A percentile compares a stretch with the other conserved stretches of the same genome.
phyloP scores from a whole-genome alignment of 1,140 invertebrate species.

The Brachionus rubens region DNA sequence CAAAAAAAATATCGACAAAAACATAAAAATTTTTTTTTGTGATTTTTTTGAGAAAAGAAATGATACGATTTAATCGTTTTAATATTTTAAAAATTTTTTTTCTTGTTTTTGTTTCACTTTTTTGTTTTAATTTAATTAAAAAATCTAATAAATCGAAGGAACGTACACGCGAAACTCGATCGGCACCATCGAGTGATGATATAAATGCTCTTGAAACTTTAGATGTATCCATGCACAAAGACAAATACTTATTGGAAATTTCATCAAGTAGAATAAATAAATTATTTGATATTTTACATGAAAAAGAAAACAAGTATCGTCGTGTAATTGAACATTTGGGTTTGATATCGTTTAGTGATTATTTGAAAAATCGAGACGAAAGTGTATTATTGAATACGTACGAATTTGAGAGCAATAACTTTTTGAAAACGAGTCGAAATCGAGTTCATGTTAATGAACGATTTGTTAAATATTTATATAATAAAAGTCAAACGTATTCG shows the following conservation, averaged over 20 bases:
- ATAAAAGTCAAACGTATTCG: neutral
- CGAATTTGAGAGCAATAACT: neutral
- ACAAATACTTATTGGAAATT: neutral
- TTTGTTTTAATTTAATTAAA: neutral
- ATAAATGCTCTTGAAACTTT: neutral
- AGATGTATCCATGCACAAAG: neutral
- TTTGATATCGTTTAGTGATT: constrained; percentile 35
- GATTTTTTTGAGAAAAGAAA: no score
- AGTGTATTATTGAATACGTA: constrained; percentile 4
- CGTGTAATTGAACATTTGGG: neutral
- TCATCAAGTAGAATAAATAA: neutral
- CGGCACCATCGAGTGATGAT: neutral
- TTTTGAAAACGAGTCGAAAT: neutral
- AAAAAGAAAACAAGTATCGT: constrained; percentile 16
- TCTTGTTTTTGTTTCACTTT: neutral
- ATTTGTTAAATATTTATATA: constrained; percentile 30
- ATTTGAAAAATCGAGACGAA: neutral
- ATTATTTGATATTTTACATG: neutral
- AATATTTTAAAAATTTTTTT: constrained; percentile 1
- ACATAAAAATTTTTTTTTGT: no score
- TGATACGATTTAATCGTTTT: constrained; percentile 10
- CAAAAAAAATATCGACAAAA: no score
- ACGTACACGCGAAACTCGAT: neutral
- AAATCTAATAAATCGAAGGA: neutral
- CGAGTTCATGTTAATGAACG: neutral